Base-by-base conservation (phyloP, 2,113 vertebrate species). In the Cervus canadensis region DNA sequence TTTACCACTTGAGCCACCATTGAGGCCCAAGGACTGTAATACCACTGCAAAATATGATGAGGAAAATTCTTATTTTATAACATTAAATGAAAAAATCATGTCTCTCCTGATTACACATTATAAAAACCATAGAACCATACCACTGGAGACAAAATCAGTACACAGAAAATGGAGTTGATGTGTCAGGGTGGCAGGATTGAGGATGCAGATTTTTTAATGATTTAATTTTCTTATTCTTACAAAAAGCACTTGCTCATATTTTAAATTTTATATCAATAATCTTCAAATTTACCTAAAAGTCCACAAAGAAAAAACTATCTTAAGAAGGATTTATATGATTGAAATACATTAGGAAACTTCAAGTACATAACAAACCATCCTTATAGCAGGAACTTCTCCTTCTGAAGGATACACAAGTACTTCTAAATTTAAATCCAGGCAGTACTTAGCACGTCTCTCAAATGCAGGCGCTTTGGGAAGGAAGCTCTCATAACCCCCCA, bases 341-440 rank as follows among this genome's bases (percentile, higher is more conserved):
- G 45, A 95, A 95, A 92, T 64, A 76, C 62, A 62, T 85, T 85
- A 87, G n/a, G 85, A 96, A 84, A 50, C 19, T 36, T 97, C 45
- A 95, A 92, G 64, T 71, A 7, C n/a, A 59, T 13, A 94, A 52
- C 23, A 94, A 87, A 85, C 84, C 59, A 96, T 30, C 62, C 64
- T 84, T 94, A 94, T 11, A 78, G 43, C 40, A 94, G 88, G 21
- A 97, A 87, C 79, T 87, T 81, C 78, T 87, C 64, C 78, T 86
- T 56, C 60, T 89, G 90, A 97, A 84, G 48, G 54, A 89, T 48
- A 94, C 30, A 64, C 6, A 57, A 96, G 62, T 36, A 62, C 54
- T 94, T 74, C 59, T 74, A 13, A 93, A 89, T 54, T 83, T 71
- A 33, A 23, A 95, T 13, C 71, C 7, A 81, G 36, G 54, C 56